A percentile compares a stretch with the other conserved stretches of the same genome.
These are phyloP conservation scores for Linepithema humile DNA, from an alignment of 1,140 invertebrate genomes.

Conservation along the genomic window DNA sequence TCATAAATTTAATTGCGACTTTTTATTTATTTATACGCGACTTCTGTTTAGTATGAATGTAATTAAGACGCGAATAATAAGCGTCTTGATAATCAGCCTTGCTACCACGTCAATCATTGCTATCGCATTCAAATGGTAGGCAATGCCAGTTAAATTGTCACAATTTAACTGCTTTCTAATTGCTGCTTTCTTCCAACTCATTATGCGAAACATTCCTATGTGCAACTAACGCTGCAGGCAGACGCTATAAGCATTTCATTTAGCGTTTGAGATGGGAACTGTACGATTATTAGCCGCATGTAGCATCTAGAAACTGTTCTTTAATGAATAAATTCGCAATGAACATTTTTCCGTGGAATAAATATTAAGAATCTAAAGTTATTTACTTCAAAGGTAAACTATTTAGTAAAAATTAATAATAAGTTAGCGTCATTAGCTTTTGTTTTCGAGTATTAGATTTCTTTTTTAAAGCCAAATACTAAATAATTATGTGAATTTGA, in stretches of 20 bases:
- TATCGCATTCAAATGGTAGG: background rate
- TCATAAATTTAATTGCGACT: background rate
- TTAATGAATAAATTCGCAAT: background rate
- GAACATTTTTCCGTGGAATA: background rate
- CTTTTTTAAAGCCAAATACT: background rate
- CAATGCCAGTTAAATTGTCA: constrained; percentile 16
- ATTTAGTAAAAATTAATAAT: background rate
- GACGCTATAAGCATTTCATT: constrained; percentile 16
- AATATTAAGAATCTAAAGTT: background rate
- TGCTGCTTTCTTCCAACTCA: constrained; percentile 35
- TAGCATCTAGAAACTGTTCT: constrained; percentile 12
- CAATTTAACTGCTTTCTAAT: constrained; percentile 50
- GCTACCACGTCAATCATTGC: background rate
- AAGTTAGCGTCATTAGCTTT: background rate
- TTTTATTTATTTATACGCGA: constrained; percentile 23
- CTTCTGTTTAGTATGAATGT: background rate
- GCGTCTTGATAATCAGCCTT: background rate
- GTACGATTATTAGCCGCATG: background rate
- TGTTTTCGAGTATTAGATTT: background rate
- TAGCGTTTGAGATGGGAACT: constrained; percentile 24
- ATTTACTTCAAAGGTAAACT: background rate
- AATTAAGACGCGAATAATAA: background rate
- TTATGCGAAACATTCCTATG: constrained; percentile 14
- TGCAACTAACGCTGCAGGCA: background rate
- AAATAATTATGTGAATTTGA: background rate